Evolutionary conservation across 2,113 vertebrate species (phyloP), one percentile per base, ranked within the genome.

Genomic region (Phrynocephalus versicolor): DNA sequence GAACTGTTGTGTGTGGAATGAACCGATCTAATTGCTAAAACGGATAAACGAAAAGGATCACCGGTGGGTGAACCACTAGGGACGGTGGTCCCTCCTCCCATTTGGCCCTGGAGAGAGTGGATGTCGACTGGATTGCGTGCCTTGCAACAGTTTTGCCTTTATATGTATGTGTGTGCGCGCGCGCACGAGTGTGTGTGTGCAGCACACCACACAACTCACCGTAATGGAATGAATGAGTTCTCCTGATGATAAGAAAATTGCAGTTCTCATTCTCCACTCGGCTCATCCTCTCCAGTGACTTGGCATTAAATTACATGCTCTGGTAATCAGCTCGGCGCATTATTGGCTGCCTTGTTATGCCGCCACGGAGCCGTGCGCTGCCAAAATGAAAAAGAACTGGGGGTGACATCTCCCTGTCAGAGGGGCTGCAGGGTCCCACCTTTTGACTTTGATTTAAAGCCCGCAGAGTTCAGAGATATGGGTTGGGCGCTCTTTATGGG

Each of bases 241-340:
- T 77, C 83, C 51, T 30, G 25, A 25, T 5, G 1, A 90, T 35
- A 93, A 93, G 83, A 75, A 91, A 88, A 89, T 82, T 83, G 35
- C 81, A 62, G 85, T 88, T 89, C 91, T 87, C 72, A 71, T 89
- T 88, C 84, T 57, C 88, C 85, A 64, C 89, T 76, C 88, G 51
- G 82, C 91, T 72, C 39, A 83, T 83, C 87, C 88, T 91, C 86
- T 92, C 84, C 84, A 79, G 87, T 89, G 92, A 90, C 90, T 81
- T 89, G 87, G 91, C 86, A 33, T 91, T 86, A 91, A 93, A 94
- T 92, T 91, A 85, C 88, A 84, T 60, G 81, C 90, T 92, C 78
- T 79, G 85, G 74, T 89, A 79, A 71, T 93, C 0, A 0, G 90
- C 87, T 85, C 0, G 6, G 88, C 87, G 88, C 85, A 76, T 93